Evolutionary conservation across 2,113 vertebrate species (phyloP).

Genomic region (Ptilorrhoa leucosticta): DNA sequence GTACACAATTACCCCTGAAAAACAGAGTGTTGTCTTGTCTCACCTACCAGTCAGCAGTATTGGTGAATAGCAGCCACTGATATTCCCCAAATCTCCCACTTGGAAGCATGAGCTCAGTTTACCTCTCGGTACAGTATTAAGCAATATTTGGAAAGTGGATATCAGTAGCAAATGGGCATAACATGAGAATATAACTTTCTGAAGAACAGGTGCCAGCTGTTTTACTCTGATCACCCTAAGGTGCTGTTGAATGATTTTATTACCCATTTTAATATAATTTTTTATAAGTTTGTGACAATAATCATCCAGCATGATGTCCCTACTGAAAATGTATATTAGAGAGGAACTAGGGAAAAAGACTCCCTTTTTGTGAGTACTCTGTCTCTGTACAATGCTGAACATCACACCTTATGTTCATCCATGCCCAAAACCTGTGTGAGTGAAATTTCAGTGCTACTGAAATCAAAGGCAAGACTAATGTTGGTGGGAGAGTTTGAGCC

Average conservation of each 20-base stretch:
- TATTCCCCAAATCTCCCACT: neutral
- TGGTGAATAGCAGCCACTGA: neutral
- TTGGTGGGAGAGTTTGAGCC: neutral
- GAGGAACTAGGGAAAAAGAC: neutral
- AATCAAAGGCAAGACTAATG: neutral
- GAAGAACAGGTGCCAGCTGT: neutral
- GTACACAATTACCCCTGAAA: neutral
- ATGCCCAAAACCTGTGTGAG: neutral
- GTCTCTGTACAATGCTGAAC: neutral
- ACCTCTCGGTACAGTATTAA: neutral
- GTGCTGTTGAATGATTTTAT: neutral
- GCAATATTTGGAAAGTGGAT: neutral
- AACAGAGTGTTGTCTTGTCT: neutral
- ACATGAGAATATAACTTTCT: neutral
- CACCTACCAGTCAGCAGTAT: neutral
- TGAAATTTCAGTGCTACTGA: neutral
- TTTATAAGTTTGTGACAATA: neutral
- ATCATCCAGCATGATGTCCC: neutral
- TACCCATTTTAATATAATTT: neutral
- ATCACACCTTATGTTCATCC: neutral
- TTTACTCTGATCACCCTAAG: neutral
- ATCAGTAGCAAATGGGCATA: neutral
- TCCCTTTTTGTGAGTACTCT: neutral
- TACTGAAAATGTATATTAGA: neutral
- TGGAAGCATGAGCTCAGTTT: neutral